Evolutionary conservation across 2,888 invertebrate species (phyloP), one percentile per base, ranked within the genome.

Genomic region (Rhaphigaster nebulosa): DNA sequence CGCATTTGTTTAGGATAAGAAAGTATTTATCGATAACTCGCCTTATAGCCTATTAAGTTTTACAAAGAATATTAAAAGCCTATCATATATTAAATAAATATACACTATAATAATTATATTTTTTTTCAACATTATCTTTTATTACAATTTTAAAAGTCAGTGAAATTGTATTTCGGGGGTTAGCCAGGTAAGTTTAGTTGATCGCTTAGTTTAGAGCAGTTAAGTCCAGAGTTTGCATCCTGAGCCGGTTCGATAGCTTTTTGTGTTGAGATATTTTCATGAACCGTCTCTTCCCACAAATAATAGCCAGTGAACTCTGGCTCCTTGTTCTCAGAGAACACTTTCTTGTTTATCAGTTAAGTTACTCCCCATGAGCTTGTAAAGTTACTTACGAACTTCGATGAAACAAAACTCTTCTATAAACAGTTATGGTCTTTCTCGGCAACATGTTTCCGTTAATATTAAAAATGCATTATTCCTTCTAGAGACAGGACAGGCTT

Each of bases 291-390:
- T 38, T 8, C 70, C 38, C 38, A 38, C 20, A 76, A 76, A 76
- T 76, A 70, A 70, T 70, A 70, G 65, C 65, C 65, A 34, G 12
- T 34, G 70, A 70, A 70, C 70, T 34, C 70, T 1, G 23, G 10
- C 34, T 38, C 38, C 70, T 5, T 38, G 70, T 76, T 76, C 34
- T 34, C 34, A 12, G 34, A 23, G 38, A 76, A 76, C 70, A 76
- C 34, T 38, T 38, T 76, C 70, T 76, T 76, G 70, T 76, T 76
- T 76, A 76, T 76, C 70, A 38, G 70, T 34, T 76, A 76, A 34
- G 38, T 76, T 76, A 76, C 70, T 76, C 70, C 38, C 70, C 38
- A 38, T 38, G 20, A 76, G 38, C 34, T 76, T 76, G 70, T 76
- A 38, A 76, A 76, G 20, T 76, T 76, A 76, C 70, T 70, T 18